phyloP scores from a whole-genome alignment of 1,140 invertebrate species.

The Marisa cornuarietis region DNA sequence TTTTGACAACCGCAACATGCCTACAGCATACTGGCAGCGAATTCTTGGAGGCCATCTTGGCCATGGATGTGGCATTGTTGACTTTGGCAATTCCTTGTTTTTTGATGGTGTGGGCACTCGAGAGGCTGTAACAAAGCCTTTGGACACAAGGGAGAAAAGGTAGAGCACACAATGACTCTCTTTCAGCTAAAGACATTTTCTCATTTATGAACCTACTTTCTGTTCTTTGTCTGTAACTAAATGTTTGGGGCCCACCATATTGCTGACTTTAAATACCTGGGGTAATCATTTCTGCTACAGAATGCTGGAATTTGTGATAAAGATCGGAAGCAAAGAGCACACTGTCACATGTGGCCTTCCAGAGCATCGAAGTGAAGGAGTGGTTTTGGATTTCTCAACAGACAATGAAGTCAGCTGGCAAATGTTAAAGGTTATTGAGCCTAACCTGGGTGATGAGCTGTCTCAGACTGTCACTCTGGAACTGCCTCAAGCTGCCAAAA shows the following conservation, averaged over 20 bases:
- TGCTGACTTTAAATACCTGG: too few species aligned
- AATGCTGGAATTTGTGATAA: slow-evolving; percentile 59
- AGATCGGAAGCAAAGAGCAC: slow-evolving; percentile 50
- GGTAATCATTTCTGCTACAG: slow-evolving; percentile 30
- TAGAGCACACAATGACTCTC: slow-evolving; percentile 17
- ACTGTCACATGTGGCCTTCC: slow-evolving; percentile 44
- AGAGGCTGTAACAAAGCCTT: slow-evolving; percentile 55
- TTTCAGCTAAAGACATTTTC: too few species aligned
- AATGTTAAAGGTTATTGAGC: slow-evolving; percentile 60
- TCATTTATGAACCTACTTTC: too few species aligned
- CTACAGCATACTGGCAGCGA: slow-evolving; percentile 54
- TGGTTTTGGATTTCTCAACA: slow-evolving; percentile 61
- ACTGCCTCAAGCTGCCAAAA: slow-evolving; percentile 62
- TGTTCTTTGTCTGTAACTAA: too few species aligned
- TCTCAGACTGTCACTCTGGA: slow-evolving; percentile 56
- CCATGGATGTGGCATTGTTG: slow-evolving; percentile 57
- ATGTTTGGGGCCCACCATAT: too few species aligned
- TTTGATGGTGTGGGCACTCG: slow-evolving; percentile 58
- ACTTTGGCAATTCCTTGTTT: slow-evolving; percentile 58
- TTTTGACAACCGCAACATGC: slow-evolving; percentile 61
- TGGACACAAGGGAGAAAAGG: slow-evolving; percentile 57
- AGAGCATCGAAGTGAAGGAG: slow-evolving; percentile 52
- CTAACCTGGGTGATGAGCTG: slow-evolving; percentile 49
- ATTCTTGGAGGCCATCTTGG: slow-evolving; percentile 57
- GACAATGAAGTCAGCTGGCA: slow-evolving; percentile 66